Evolutionary conservation across 92 coral and sea anemone species (phyloP).

Genomic region (Scolanthus callimorphus): DNA sequence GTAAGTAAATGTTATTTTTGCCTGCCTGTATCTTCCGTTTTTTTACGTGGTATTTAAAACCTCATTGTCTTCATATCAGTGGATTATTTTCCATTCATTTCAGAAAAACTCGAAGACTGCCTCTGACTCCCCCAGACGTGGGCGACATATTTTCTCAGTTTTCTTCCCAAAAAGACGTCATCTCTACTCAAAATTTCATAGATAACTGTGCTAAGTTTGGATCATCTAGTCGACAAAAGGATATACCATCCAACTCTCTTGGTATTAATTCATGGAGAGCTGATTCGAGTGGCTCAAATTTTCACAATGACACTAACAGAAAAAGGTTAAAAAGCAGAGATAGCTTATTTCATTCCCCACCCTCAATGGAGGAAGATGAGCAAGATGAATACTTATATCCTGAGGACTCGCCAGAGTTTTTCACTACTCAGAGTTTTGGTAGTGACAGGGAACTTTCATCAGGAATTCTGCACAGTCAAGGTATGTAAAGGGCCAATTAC

Average conservation of each 20-base stretch:
- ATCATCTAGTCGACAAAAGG: background rate
- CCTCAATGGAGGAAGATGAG: slow-evolving; percentile 15
- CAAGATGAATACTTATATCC: slow-evolving; percentile 32
- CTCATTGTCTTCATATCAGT: no score
- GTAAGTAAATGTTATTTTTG: no score
- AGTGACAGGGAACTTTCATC: no score
- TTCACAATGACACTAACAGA: background rate
- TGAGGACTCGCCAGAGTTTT: slow-evolving; percentile 61
- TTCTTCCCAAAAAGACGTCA: slow-evolving; percentile 57
- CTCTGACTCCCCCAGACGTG: slow-evolving; percentile 49
- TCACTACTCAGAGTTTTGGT: no score
- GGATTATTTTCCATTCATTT: no score
- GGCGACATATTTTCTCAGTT: slow-evolving; percentile 62
- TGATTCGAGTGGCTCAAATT: background rate
- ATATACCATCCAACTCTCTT: background rate
- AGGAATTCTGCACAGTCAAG: no score
- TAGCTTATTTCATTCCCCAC: background rate
- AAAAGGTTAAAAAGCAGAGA: background rate
- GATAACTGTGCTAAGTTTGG: slow-evolving; percentile 37
- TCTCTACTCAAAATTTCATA: slow-evolving; percentile 66
- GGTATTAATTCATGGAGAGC: background rate
- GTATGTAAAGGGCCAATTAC: no score
- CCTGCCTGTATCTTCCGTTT: no score
- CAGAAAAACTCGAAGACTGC: slow-evolving; percentile 25
- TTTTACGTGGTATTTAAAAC: no score